A percentile compares a stretch with the other conserved stretches of the same genome.
Evolutionary conservation across 2,797 vertebrate genomes (phyloP).

Genomic region (Xiphorhynchus erythropygius): DNA sequence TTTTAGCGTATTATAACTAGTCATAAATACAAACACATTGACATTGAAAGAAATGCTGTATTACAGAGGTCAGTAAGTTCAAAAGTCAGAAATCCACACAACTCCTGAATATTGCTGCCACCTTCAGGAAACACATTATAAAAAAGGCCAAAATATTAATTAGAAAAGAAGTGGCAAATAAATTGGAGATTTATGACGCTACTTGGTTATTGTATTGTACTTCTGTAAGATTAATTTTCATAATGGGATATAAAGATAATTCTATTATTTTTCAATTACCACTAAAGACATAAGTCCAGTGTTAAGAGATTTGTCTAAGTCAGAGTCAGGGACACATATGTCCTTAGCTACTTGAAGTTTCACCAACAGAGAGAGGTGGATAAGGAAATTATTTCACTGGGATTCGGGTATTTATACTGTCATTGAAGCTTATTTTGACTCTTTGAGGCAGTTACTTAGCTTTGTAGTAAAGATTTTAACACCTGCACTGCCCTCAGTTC

Average conservation of each 20-base stretch:
- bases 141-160: neutral
- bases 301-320: neutral
- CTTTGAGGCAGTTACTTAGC: neutral
- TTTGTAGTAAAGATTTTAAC: neutral
- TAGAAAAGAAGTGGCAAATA: neutral
- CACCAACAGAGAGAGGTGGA: neutral
- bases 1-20: neutral
- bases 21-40: neutral
- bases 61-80: neutral
- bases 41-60: neutral
- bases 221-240: neutral
- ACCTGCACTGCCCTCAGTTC: neutral
- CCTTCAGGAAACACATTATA: slow-evolving; percentile 43
- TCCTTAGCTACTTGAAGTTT: neutral
- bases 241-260: neutral
- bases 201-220: neutral
- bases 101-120: slow-evolving; percentile 64
- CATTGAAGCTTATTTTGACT: neutral
- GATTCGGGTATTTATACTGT: neutral
- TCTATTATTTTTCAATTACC: neutral
- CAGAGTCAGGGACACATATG: neutral
- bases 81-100: neutral
- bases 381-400: neutral
- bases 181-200: neutral
- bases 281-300: neutral